A percentile compares a stretch with the other conserved stretches of the same genome.
phyloP scores from a whole-genome alignment of 64 coral and sea anemone species.

The Hydrozoanthus tunicans region DNA sequence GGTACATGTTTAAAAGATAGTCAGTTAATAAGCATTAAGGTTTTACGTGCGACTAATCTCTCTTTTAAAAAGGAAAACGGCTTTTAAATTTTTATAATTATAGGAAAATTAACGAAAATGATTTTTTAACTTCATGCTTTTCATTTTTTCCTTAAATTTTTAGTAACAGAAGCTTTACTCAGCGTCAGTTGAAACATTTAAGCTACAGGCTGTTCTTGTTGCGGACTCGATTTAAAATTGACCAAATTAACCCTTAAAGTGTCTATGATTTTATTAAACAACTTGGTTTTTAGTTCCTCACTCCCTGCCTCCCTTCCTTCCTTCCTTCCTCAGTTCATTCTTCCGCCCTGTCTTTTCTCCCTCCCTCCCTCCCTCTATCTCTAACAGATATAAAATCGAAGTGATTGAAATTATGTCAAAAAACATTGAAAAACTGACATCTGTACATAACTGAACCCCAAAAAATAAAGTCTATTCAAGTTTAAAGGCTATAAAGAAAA shows the following conservation, averaged over 20 bases:
- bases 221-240: no score
- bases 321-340: not conserved
- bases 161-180: not conserved
- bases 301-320: not conserved
- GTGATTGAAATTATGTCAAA: no score
- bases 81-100: not conserved
- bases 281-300: not conserved
- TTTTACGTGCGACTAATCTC: not conserved
- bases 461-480: no score
- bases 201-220: no score
- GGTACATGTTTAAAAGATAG: not conserved
- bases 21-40: no score
- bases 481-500: no score
- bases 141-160: not conserved
- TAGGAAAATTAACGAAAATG: not conserved
- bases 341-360: not conserved
- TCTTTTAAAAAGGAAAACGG: not conserved
- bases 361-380: not conserved
- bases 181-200: no score
- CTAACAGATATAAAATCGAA: no score
- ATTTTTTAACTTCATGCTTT: not conserved
- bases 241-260: no score
- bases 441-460: no score
- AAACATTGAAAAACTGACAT: no score
- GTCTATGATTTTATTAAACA: no score